These are phyloP conservation scores for Nephila pilipes DNA, from an alignment of 1,140 invertebrate genomes.

Conservation along the genomic window DNA sequence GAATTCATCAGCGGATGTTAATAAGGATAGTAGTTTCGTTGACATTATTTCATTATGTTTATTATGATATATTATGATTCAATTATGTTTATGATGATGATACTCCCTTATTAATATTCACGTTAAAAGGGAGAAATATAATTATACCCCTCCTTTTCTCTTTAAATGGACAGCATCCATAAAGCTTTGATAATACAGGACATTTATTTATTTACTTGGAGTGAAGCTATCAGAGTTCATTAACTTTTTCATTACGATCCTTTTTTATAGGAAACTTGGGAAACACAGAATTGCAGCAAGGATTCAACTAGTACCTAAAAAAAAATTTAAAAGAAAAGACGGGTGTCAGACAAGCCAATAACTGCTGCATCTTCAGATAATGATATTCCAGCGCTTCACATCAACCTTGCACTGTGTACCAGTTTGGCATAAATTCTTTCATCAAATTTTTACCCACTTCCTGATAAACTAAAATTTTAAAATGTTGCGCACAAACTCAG, in stretches of 20 bases:
- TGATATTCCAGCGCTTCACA: too few species aligned
- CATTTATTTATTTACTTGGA: conserved; percentile 10
- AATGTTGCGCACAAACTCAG: too few species aligned
- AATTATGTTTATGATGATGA: conserved; percentile 43
- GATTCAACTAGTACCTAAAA: too few species aligned
- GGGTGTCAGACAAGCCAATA: too few species aligned
- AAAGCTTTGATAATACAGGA: not conserved
- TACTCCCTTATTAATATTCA: conserved; percentile 8
- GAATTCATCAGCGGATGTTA: conserved; percentile 19
- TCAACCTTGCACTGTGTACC: too few species aligned
- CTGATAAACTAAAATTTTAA: too few species aligned
- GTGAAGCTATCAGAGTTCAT: not conserved
- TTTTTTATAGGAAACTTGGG: not conserved
- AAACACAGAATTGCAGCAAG: not conserved
- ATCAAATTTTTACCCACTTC: too few species aligned
- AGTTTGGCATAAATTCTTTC: too few species aligned
- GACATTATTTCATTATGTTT: conserved; percentile 49
- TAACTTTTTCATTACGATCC: not conserved
- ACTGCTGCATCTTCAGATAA: too few species aligned
- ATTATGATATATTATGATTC: conserved; percentile 49
- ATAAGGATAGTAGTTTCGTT: not conserved
- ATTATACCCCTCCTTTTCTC: conserved; percentile 21
- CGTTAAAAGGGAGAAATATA: conserved; percentile 41
- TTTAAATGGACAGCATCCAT: conserved; percentile 37
- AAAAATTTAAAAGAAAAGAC: too few species aligned